Conservation (phyloP, 2,888 invertebrate species). For the Lasioglossum zephyrum region DNA sequence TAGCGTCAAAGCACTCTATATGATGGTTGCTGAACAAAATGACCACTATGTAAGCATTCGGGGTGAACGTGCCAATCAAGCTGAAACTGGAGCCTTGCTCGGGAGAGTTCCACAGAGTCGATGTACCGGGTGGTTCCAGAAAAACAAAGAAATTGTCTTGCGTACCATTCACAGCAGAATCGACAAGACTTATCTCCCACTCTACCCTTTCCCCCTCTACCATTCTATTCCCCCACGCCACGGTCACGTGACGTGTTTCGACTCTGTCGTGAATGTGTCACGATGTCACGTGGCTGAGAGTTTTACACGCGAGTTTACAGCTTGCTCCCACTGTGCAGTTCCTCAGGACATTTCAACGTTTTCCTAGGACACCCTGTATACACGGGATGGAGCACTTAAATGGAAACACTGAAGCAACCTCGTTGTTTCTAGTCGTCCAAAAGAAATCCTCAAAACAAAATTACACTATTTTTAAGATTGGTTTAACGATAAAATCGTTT, state of each 20-base stretch:
- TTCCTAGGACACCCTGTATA: background rate
- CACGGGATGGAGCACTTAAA: background rate
- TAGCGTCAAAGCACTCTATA: conserved; percentile 79
- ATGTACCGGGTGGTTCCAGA: background rate
- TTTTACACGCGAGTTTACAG: background rate
- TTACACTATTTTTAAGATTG: background rate
- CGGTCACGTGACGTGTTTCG: no score
- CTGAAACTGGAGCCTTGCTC: conserved; percentile 68
- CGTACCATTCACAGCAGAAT: background rate
- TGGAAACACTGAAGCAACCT: background rate
- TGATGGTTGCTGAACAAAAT: conserved; percentile 72
- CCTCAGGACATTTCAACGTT: background rate
- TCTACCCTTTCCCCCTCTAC: no score
- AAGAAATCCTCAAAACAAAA: background rate
- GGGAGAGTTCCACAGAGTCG: conserved; percentile 9
- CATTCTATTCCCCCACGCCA: no score
- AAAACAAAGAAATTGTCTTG: background rate
- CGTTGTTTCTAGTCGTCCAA: background rate
- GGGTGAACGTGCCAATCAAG: conserved; percentile 82
- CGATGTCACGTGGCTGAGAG: no score
- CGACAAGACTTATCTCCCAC: no score
- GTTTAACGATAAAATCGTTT: background rate
- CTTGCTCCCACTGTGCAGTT: background rate
- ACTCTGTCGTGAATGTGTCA: no score
- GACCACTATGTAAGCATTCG: conserved; percentile 78